Conservation (phyloP, 2,888 invertebrate genomes). For the Lordiphosa andalusiaca region DNA sequence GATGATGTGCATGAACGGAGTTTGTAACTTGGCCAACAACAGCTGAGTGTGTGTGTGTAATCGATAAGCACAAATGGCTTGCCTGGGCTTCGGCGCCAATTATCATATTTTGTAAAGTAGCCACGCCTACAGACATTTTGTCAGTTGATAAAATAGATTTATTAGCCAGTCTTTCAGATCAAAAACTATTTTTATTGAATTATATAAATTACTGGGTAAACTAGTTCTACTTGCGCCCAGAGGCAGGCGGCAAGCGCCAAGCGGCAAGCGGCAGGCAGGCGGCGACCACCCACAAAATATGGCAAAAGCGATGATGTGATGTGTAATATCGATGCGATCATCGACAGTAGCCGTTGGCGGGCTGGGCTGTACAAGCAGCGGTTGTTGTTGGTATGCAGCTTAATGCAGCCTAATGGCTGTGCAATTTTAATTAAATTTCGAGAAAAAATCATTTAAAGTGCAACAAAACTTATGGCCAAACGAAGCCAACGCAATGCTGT, state of each 20-base stretch:
- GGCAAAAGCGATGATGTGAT: slow-evolving; percentile 35
- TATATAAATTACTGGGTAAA: slow-evolving; percentile 46
- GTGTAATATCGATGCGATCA: slow-evolving; percentile 32
- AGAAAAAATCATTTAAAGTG: slow-evolving; percentile 19
- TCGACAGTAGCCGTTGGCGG: slow-evolving; percentile 15
- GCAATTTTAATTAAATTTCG: slow-evolving; percentile 43
- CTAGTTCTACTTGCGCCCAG: slow-evolving; percentile 47
- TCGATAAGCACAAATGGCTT: slow-evolving; percentile 20
- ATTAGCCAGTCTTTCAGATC: slow-evolving; percentile 40
- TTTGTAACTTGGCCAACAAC: slow-evolving; percentile 26
- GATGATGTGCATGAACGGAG: slow-evolving; percentile 12
- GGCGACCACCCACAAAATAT: slow-evolving; percentile 39
- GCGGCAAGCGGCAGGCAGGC: too few relatives aligned
- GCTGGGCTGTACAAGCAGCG: slow-evolving; percentile 15
- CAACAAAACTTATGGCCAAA: slow-evolving; percentile 13
- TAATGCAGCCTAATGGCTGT: slow-evolving; percentile 20
- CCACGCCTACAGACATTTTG: slow-evolving; percentile 22
- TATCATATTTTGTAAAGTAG: slow-evolving; percentile 36
- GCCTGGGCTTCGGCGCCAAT: slow-evolving; percentile 30
- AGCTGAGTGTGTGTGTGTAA: slow-evolving; percentile 22
- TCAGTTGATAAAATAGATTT: slow-evolving; percentile 52
- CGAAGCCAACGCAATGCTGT: not conserved
- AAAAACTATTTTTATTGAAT: slow-evolving; percentile 44
- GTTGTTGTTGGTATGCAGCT: slow-evolving; percentile 32
- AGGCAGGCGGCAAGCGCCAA: slow-evolving; percentile 18